Evolutionary conservation across 2,113 vertebrate species (phyloP), one percentile per base, ranked within the genome.

Genomic region (Lutjanus erythropterus): DNA sequence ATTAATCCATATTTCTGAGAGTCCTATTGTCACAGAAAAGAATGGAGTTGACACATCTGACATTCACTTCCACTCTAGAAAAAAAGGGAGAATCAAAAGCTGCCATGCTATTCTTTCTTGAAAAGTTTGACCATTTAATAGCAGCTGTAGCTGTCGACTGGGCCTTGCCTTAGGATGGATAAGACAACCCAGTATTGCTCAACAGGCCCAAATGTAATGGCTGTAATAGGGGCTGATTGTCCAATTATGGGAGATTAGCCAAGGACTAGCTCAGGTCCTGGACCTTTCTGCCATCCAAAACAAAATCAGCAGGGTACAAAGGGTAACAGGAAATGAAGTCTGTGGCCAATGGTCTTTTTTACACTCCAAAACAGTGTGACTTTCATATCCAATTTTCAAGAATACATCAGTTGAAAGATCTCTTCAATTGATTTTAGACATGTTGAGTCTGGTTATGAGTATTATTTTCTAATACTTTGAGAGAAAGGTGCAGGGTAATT

Each of bases 201-300:
- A 88, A 91, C 75, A 74, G 66, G 55, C 77, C 78, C 71, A 86
- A 80, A 81, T 72, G 66, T 77, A 92, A 91, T 88, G 84, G 84
- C 79, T 87, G 74, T 80, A 89, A 91, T 89, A 86, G 78, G 78
- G 81, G 56, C 75, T 27, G 79, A 91, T 91, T 92, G 84, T 90
- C 86, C 78, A 83, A 91, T 90, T 90, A 89, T 84, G 62, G 84
- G 89, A 93, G 90, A 89, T 87, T 88, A 90, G 86, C 90, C 88
- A 89, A 90, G 87, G 74, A 89, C 84, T 87, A 87, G 81, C 71
- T 89, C 75, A 82, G 66, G 91, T 89, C 84, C 76, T 25, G 84
- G 71, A 86, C 81, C 70, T 76, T 86, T 76, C 76, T 84, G 84
- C 78, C 89, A 90, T 91, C 79, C 82, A 93, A 90, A 92, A 92